phyloP scores from a whole-genome alignment of 2,113 vertebrate genomes.

The Saccopteryx leptura region DNA sequence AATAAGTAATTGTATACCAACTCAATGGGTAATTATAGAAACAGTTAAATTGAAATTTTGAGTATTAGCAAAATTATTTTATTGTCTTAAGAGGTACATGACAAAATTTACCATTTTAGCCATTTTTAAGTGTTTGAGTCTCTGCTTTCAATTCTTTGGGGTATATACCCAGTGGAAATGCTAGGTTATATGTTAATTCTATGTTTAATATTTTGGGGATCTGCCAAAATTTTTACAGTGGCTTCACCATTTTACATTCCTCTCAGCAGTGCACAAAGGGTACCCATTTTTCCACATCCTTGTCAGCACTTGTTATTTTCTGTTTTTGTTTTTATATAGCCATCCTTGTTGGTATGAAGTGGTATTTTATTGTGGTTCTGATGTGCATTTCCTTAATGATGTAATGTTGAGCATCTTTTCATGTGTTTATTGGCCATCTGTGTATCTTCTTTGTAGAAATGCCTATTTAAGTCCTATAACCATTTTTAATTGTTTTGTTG shows the following conservation, averaged over 20 bases:
- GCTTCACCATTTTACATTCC: neutral
- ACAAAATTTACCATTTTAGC: neutral
- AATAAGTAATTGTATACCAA: neutral
- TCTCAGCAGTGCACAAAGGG: neutral
- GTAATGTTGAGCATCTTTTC: neutral
- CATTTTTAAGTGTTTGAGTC: neutral
- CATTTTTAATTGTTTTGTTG: neutral
- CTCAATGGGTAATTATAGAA: conserved; percentile 22
- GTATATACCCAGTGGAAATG: neutral
- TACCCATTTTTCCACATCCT: neutral
- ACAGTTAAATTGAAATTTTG: neutral
- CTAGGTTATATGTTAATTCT: neutral
- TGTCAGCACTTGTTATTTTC: neutral
- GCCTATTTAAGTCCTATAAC: neutral
- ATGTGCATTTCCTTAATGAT: conserved; percentile 8
- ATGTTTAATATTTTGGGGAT: neutral
- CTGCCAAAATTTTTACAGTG: neutral
- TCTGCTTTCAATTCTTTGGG: neutral
- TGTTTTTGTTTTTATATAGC: neutral
- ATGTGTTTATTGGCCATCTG: neutral
- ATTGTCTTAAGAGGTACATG: neutral
- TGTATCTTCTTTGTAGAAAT: neutral
- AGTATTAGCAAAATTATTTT: neutral
- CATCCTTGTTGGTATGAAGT: neutral
- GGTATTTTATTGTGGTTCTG: neutral